Base-by-base conservation (phyloP, 2,888 invertebrate species). In the Adela reaumurella region DNA sequence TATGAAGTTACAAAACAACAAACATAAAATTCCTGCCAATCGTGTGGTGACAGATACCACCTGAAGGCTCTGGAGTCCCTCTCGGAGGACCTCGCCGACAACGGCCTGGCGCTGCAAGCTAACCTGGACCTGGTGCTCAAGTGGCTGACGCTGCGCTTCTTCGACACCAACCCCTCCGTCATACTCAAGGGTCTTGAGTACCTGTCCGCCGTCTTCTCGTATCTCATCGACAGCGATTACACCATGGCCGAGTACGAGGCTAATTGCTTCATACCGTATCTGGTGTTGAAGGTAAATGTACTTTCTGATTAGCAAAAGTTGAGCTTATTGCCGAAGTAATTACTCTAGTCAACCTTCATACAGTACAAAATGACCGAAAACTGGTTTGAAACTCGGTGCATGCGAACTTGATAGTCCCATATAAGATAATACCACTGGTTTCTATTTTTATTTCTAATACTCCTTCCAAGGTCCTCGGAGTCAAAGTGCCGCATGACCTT, bases 81-180 rank as follows among this genome's bases (percentile, higher is more conserved):
- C 46, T 87, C 85, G 47, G 94, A 94, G 72, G 93, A 94, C 68
- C 70, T 94, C 47, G 82, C 86, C 3, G 85, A 83, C n/a, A 90
- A 92, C 59, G 85, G 85, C 42, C 84, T 87, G 58, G 89, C 94
- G 0, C 82, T 96, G 43, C 85, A 94, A 56, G 87, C 90, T 17
- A 98, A 98, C 77, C 81, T 97, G 53, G 99, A 99, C 79, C 78
- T 99, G 53, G 89, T 99, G 49, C 83, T 99, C 45, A 97, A 97
- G 67, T 99, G 98, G 98, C 69, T 97, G 58, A 97, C 97, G 0
- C 74, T 99, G 45, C 82, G 98, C 52, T 99, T 99, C 78, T 98
- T 97, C 63, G 98, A 99, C 74, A 99, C 98, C 19, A 99, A 99
- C 79, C 97, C 98, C 10, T 95, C 96, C 16, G 97, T 98, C 35